Percentiles rank a stretch among this genome's conserved stretches.
phyloP scores from a whole-genome alignment of 1,140 invertebrate genomes.

The Neodiprion virginianus region DNA sequence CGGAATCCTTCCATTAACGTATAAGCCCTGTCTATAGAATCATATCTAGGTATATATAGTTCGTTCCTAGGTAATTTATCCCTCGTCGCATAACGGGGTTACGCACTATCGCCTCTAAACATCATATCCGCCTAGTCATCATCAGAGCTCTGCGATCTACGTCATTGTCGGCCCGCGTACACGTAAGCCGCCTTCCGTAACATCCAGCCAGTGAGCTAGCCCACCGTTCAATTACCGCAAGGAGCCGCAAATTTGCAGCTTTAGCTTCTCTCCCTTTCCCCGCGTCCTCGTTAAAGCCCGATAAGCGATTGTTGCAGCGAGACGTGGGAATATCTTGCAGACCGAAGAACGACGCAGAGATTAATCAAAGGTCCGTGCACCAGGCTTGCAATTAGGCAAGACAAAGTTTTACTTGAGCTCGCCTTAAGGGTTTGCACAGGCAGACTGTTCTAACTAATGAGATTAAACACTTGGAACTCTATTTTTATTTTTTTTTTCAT shows the following conservation, averaged over 20 bases:
- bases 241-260: conserved; percentile 6
- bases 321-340: background rate
- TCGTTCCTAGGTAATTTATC: background rate
- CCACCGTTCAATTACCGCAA: background rate
- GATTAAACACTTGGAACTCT: too few relatives aligned
- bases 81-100: background rate
- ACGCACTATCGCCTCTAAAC: background rate
- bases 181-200: background rate
- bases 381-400: too few relatives aligned
- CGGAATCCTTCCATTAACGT: too few relatives aligned
- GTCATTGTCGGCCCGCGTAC: background rate
- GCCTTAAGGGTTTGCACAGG: too few relatives aligned
- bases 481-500: too few relatives aligned
- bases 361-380: background rate
- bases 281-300: background rate
- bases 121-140: background rate
- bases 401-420: too few relatives aligned
- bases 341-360: background rate
- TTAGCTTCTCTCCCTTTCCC: background rate
- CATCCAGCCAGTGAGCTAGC: background rate
- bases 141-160: background rate
- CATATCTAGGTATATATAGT: background rate
- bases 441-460: too few relatives aligned
- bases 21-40: too few relatives aligned
- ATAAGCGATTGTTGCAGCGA: background rate